Evolutionary conservation across 2,888 invertebrate genomes (phyloP), one percentile per base, ranked within the genome.

Genomic region (Seira ritae): DNA sequence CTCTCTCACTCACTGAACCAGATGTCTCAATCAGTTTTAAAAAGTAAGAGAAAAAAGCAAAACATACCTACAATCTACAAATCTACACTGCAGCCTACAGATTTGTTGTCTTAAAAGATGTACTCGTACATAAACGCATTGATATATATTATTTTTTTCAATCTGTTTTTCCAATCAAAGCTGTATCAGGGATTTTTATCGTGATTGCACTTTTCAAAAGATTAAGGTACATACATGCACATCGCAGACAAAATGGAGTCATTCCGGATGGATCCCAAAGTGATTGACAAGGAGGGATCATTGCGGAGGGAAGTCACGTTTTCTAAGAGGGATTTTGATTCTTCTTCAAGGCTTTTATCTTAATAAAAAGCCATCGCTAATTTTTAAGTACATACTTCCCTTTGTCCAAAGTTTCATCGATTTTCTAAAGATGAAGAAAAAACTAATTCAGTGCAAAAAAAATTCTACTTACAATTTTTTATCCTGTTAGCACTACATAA

Each of bases 1-100:
- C n/a, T n/a, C n/a, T n/a, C n/a, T n/a, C n/a, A n/a, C n/a, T n/a
- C 81, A 83, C 72, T 83, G 83, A 83, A 80, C 84, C 77, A 84
- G 80, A 84, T 84, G 84, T 84, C 84, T 84, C 80, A 80, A 84
- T 80, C 84, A 84, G 76, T 75, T 75, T 72, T 8, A 22, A 20
- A 3, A n/a, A 66, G 71, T 24, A 31, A 31, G 31, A 31, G 31
- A 2, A 8, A 31, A 31, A 31, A 31, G 31, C 31, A 8, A 66
- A 22, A 66, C 66, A 19, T 12, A 15, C 62, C n/a, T 4, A 62
- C 62, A 62, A 62, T 19, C 62, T n/a, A n/a, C n/a, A n/a, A n/a
- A n/a, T n/a, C n/a, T n/a, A 55, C 46, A 24, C 37, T 75, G 70
- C 60, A 72, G 31, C 3, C 20, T 76, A 77, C 60, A 4, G 12